A percentile compares a stretch with the other conserved stretches of the same genome.
phyloP scores from a whole-genome alignment of 2,797 vertebrate genomes.

The Synaphobranchus kaupii region DNA sequence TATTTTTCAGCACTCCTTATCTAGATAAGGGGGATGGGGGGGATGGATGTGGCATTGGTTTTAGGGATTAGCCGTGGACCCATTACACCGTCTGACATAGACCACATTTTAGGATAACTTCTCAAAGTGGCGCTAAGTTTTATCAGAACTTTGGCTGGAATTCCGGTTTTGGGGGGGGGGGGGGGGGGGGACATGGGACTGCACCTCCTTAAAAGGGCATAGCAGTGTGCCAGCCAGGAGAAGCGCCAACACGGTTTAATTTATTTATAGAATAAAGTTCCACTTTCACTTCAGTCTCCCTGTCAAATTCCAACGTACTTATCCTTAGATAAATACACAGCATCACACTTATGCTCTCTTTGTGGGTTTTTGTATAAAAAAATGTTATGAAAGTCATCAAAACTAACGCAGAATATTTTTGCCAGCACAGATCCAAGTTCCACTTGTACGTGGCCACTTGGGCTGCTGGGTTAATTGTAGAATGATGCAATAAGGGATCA shows the following conservation, averaged over 20 bases:
- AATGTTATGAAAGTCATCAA: background rate
- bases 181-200: background rate
- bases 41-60: background rate
- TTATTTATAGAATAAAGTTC: background rate
- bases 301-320: background rate
- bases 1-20: background rate
- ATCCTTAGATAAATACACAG: constrained; percentile 1
- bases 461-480: too few relatives aligned
- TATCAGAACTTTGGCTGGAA: background rate
- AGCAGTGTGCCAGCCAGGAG: background rate
- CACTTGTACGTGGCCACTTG: constrained; percentile 17
- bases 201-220: background rate
- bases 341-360: background rate
- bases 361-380: background rate
- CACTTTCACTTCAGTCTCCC: background rate
- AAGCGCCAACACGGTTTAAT: background rate
- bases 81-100: background rate
- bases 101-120: background rate
- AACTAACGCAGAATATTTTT: background rate
- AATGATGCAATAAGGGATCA: too few relatives aligned
- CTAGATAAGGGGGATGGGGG: background rate
- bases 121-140: background rate
- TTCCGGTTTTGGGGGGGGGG: background rate
- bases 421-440: constrained; percentile 32
- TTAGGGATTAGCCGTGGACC: background rate